Base-by-base conservation (phyloP, 2,888 invertebrate genomes). In the Nowickia ferox region DNA sequence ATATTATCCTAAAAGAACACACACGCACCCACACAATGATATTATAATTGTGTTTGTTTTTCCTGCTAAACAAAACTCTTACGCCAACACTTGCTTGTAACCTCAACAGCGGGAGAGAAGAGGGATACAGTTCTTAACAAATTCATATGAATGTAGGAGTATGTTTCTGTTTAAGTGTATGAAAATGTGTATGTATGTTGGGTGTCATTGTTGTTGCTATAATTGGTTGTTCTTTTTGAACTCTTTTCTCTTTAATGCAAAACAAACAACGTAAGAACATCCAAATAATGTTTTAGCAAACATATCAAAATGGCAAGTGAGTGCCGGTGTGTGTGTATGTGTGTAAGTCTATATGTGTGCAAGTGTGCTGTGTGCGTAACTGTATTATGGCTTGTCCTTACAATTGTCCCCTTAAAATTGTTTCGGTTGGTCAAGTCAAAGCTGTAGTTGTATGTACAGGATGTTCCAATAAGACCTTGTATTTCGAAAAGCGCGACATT, bases 21-120 rank as follows among this genome's bases (percentile, higher is more conserved):
- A 69, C 2, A 30, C 30, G 57, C 40, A 69, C 2, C 5, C 30
- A 59, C 48, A 68, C 42, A 69, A 78, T 61, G 38, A 65, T 57
- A 71, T 84, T 69, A 71, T 71, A 76, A 84, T 84, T 76, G 44
- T 71, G 57, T 83, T 65, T 72, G 40, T 74, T 59, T 38, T 15
- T 48, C 15, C 15, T 48, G n/a, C 9, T 15, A 22, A 11, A n/a
- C 8, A 22, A 22, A 59, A n/a, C 13, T 13, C 57, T 30, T 1
- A 38, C 9, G 2, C 13, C 2, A 59, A 59, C 59, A 63, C 6
- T 19, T 42, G 11, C 10, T 61, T 11, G 17, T 13, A 63, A 46
- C 15, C 6, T 2, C 13, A 1, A 17, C 19, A 22, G 8, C 8
- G 6, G 11, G 11, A 1, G 2, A 17, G 22, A 2, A 19, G 46